phyloP scores from a whole-genome alignment of 2,797 vertebrate species.

The Anniella stebbinsi region DNA sequence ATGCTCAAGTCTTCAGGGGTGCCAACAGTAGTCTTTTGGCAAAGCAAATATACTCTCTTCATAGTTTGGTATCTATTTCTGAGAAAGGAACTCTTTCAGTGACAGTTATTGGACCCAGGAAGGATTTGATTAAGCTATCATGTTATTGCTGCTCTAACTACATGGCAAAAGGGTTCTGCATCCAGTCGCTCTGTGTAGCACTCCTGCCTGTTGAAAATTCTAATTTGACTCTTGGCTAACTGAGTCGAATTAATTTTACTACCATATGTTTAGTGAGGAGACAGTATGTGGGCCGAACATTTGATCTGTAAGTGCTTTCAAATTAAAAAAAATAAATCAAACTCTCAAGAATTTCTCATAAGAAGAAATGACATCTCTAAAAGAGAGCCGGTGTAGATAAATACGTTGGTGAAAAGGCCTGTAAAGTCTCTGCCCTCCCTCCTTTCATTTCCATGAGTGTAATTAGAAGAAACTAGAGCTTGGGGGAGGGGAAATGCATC shows the following conservation, averaged over 20 bases:
- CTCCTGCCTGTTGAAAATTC: slow-evolving; percentile 43
- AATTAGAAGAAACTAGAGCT: background rate
- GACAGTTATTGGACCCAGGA: background rate
- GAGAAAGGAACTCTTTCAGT: slow-evolving; percentile 39
- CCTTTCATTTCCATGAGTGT: slow-evolving; percentile 12
- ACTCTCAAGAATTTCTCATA: slow-evolving; percentile 29
- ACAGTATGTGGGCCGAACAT: slow-evolving; percentile 43
- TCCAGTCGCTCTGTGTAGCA: slow-evolving; percentile 41
- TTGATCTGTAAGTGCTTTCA: slow-evolving; percentile 49
- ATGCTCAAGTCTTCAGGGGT: background rate
- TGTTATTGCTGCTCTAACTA: slow-evolving; percentile 31
- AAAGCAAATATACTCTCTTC: slow-evolving; percentile 14
- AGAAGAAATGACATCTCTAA: slow-evolving; percentile 40
- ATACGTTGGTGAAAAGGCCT: slow-evolving; percentile 31
- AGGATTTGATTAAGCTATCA: slow-evolving; percentile 39
- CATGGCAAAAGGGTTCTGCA: slow-evolving; percentile 35
- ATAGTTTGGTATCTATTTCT: slow-evolving; percentile 45
- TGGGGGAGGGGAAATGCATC: background rate
- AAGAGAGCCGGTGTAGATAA: slow-evolving; percentile 50
- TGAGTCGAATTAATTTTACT: slow-evolving; percentile 56
- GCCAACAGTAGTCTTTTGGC: slow-evolving; percentile 8
- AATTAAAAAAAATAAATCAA: slow-evolving; percentile 10
- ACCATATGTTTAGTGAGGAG: slow-evolving; percentile 47
- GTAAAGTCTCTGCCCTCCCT: slow-evolving; percentile 33
- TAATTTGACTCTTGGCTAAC: slow-evolving; percentile 63